Evolutionary conservation across 2,888 invertebrate species (phyloP).

Genomic region (Eilema sororculum): DNA sequence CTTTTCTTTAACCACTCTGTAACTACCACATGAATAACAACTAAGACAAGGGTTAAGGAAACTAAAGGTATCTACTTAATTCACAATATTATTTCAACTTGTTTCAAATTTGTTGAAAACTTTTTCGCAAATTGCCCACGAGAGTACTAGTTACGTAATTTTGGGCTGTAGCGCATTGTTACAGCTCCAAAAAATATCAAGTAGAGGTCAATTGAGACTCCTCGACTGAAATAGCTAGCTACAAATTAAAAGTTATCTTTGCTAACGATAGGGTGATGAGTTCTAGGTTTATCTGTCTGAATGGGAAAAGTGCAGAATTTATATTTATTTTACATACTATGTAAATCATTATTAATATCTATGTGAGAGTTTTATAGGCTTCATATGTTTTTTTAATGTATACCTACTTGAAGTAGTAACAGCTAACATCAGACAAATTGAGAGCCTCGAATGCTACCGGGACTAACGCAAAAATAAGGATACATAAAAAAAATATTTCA

Average conservation of each 20-base stretch:
- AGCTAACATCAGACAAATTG: no score
- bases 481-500: no score
- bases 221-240: conserved; percentile 19
- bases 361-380: no score
- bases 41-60: conserved; percentile 30
- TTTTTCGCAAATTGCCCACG: conserved; percentile 42
- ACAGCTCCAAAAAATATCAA: conserved; percentile 40
- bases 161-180: conserved; percentile 26
- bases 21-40: conserved; percentile 7
- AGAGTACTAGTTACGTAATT: conserved; percentile 39
- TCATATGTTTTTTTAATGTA: no score
- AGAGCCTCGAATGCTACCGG: no score
- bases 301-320: not conserved
- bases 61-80: conserved; percentile 45
- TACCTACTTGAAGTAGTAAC: no score
- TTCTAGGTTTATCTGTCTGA: not conserved
- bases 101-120: conserved; percentile 50
- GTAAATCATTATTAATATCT: no score
- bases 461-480: no score
- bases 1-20: not conserved
- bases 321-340: no score
- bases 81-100: conserved; percentile 49
- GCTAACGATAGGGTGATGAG: not conserved
- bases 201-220: conserved; percentile 33
- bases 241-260: not conserved